Conservation (phyloP, 2,888 invertebrate species). For the Pterostichus madidus region DNA sequence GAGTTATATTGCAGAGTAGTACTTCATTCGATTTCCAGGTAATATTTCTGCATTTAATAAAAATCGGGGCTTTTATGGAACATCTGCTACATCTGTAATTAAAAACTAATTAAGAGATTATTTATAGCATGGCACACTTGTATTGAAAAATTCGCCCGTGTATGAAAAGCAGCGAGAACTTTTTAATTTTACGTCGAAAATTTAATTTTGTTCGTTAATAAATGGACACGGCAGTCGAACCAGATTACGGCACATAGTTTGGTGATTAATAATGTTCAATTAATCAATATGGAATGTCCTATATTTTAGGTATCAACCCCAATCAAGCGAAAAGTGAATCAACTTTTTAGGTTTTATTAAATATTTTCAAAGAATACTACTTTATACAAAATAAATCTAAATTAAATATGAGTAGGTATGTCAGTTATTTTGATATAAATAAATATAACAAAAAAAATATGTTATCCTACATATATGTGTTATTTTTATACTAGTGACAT, state of each 20-base stretch:
- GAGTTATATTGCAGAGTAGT: no score
- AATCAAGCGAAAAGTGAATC: no score
- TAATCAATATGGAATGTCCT: background rate
- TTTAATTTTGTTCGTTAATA: conserved; percentile 52
- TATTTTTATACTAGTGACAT: no score
- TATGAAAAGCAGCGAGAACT: conserved; percentile 45
- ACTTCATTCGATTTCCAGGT: no score
- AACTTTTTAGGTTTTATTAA: no score
- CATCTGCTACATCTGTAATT: conserved; percentile 53
- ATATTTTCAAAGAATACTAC: no score
- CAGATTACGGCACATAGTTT: conserved; percentile 40
- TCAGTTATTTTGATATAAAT: no score
- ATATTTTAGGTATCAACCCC: background rate
- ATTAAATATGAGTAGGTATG: no score
- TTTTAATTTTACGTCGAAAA: conserved; percentile 58
- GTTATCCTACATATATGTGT: no score
- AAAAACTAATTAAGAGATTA: conserved; percentile 60
- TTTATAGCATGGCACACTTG: conserved; percentile 42
- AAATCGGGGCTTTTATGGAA: conserved; percentile 33
- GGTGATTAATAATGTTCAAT: conserved; percentile 27
- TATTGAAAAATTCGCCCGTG: conserved; percentile 47
- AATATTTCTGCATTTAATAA: conserved; percentile 53
- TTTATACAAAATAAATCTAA: no score
- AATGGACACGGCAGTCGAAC: conserved; percentile 54
- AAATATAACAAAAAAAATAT: no score